Evolutionary conservation across 1,140 invertebrate genomes (phyloP).

Genomic region (Drosophila dunni): DNA sequence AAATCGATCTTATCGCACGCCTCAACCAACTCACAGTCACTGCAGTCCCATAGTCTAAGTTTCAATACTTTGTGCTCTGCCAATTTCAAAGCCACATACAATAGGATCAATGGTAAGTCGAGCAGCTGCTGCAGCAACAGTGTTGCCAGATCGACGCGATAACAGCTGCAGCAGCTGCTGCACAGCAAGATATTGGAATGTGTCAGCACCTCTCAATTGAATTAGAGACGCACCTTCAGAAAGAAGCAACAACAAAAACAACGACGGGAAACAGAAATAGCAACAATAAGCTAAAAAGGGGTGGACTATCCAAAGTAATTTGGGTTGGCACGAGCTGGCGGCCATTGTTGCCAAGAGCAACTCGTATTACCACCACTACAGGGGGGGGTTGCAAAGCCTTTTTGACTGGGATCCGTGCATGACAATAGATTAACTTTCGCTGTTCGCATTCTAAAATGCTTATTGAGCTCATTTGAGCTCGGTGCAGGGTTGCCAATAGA

Average conservation of each 20-base stretch:
- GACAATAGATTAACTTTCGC: slow-evolving; percentile 45
- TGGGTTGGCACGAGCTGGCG: slow-evolving; percentile 41
- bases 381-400: slow-evolving; percentile 22
- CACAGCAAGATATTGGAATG: slow-evolving; percentile 29
- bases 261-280: not conserved
- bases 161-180: slow-evolving; percentile 57
- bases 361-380: slow-evolving; percentile 23
- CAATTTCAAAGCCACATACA: slow-evolving; percentile 19
- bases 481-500: slow-evolving; percentile 18
- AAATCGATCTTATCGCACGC: slow-evolving; percentile 64
- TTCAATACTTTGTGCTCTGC: not conserved
- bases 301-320: slow-evolving; percentile 33
- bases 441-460: slow-evolving; percentile 31
- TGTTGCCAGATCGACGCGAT: slow-evolving; percentile 2
- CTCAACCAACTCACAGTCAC: slow-evolving; percentile 8
- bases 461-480: slow-evolving; percentile 32
- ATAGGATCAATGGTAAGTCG: slow-evolving; percentile 3
- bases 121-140: slow-evolving; percentile 17
- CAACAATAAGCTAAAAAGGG: slow-evolving; percentile 30
- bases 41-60: slow-evolving; percentile 16
- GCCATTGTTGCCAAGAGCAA: slow-evolving; percentile 25
- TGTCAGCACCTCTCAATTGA: slow-evolving; percentile 37
- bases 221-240: slow-evolving; percentile 26
- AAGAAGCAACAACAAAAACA: not conserved
- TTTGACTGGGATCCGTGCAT: slow-evolving; percentile 12